Base-by-base conservation (phyloP, 2,113 vertebrate genomes). In the Hypocryptadius cinnamomeus region DNA sequence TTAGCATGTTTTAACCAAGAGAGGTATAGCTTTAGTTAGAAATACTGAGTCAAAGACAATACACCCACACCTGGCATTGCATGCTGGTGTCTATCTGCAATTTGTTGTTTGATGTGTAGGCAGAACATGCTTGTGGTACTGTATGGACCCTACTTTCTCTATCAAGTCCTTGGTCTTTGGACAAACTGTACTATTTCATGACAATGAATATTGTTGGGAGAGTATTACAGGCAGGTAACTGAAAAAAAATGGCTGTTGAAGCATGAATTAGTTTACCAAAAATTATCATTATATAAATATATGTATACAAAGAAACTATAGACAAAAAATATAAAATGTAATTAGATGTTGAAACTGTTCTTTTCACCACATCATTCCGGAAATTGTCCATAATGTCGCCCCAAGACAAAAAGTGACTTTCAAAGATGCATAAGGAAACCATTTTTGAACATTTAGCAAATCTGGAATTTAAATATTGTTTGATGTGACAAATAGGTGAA, bases 401-500 rank as follows among this genome's bases (percentile, higher is more conserved):
- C 30, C 24, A 82, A 56, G 37, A 74, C 14, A 60, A 84, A 66
- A 33, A 82, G 20, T 59, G 42, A 54, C 28, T 70, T 90, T 84
- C 65, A 70, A 3, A 54, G 18, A 19, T 47, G 35, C 6, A 87
- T 22, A 25, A 23, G 17, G 48, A 89, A 87, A 76, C 3, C 0
- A 14, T 31, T 76, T 85, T 42, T 69, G 12, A 82, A 76, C 23
- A 35, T 79, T 60, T 64, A 87, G 16, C 15, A 85, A 76, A 85
- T 79, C 44, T 69, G 22, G 9, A 90, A 93, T 69, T 79, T 57
- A 83, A 90, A 79, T 16, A 27, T 54, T 76, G 17, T 56, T 88
- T 92, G 50, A 92, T 85, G 44, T 92, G 79, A 72, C 37, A 79
- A 90, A 72, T 22, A 69, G 31, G 25, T 53, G 63, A 77, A 91